These are phyloP conservation scores for Lipophrys pholis DNA, from an alignment of 2,113 vertebrate species.

Conservation along the genomic window DNA sequence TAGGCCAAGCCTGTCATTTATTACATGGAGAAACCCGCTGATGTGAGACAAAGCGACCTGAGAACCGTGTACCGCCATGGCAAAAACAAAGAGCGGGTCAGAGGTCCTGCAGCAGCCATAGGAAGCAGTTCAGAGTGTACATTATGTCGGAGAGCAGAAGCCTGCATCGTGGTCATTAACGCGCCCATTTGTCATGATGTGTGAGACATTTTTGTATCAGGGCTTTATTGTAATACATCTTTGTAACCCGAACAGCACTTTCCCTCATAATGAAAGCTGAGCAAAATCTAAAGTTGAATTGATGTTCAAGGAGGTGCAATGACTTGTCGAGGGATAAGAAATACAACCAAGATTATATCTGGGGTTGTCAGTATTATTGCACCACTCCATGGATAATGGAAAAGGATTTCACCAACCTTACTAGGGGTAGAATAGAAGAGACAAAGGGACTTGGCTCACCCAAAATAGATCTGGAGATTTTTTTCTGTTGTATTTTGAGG, in stretches of 20 bases:
- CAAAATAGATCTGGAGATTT: conserved; percentile 17
- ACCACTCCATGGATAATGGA: conserved; percentile 19
- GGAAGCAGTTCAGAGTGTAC: conserved; percentile 59
- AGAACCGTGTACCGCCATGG: conserved; percentile 59
- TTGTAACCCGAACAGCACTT: conserved; percentile 44
- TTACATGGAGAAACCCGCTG: conserved; percentile 64
- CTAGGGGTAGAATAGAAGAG: conserved; percentile 8
- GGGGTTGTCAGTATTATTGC: conserved; percentile 34
- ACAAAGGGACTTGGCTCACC: background rate
- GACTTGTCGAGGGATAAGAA: conserved; percentile 36
- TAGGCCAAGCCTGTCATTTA: conserved; percentile 71
- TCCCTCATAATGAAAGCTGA: conserved; percentile 32
- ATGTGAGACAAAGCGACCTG: conserved; percentile 63
- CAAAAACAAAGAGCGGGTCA: conserved; percentile 79
- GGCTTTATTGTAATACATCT: conserved; percentile 21
- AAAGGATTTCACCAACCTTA: conserved; percentile 20
- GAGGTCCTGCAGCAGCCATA: conserved; percentile 59
- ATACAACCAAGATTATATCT: conserved; percentile 35
- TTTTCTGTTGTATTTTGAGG: conserved; percentile 5
- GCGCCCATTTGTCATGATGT: conserved; percentile 59
- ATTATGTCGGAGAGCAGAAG: conserved; percentile 46
- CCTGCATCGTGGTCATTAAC: conserved; percentile 53
- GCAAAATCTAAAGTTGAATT: conserved; percentile 37
- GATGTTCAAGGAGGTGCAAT: conserved; percentile 34
- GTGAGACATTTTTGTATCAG: conserved; percentile 23